A percentile compares a stretch with the other conserved stretches of the same genome.
phyloP scores from a whole-genome alignment of 2,797 vertebrate genomes.

The Rhinatrema bivittatum region DNA sequence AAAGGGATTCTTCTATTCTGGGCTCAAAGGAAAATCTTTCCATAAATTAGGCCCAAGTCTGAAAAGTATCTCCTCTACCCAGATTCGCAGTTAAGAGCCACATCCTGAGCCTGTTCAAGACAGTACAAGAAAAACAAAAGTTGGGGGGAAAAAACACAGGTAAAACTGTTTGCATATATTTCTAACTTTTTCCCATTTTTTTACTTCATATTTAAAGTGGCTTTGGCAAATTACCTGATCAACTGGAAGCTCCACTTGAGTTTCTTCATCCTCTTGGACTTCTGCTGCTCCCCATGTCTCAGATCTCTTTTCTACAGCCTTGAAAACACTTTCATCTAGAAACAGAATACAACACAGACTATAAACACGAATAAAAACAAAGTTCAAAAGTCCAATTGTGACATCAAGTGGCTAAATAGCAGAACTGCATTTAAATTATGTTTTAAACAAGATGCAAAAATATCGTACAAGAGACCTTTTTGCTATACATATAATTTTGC shows the following conservation, averaged over 20 bases:
- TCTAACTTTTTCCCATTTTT: background rate
- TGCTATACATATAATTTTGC: too few species aligned
- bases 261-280: slow-evolving; percentile 65
- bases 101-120: too few species aligned
- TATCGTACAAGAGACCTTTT: too few species aligned
- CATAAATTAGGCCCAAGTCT: too few species aligned
- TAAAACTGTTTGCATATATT: background rate
- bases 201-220: slow-evolving; percentile 23
- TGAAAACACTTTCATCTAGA: slow-evolving; percentile 60
- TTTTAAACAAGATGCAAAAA: too few species aligned
- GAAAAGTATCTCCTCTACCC: too few species aligned
- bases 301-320: slow-evolving; percentile 42
- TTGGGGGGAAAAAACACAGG: background rate
- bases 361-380: background rate
- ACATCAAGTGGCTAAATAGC: slow-evolving; percentile 46
- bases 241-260: slow-evolving; percentile 55
- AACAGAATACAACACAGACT: slow-evolving; percentile 9
- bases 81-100: too few species aligned
- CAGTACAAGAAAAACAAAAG: background rate
- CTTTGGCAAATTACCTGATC: slow-evolving; percentile 48
- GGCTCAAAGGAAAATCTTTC: too few species aligned
- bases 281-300: slow-evolving; percentile 55
- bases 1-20: too few species aligned
- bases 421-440: slow-evolving; percentile 26
- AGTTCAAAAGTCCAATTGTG: slow-evolving; percentile 48